Conservation (phyloP, 2,797 vertebrate species). For the Xyrichtys novacula region DNA sequence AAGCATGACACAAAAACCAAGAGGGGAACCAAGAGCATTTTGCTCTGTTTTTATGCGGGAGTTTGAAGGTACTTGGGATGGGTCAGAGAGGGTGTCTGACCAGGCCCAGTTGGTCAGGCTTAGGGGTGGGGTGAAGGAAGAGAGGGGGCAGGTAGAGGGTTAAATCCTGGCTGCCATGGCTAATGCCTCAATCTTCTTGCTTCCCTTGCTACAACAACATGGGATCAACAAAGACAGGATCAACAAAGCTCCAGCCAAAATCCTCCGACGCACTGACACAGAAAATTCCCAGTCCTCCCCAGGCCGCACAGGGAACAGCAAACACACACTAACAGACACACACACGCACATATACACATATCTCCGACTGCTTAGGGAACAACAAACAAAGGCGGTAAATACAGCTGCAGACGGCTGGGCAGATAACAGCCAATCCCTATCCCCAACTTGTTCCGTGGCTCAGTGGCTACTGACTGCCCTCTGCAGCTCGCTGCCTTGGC, state of each 20-base stretch:
- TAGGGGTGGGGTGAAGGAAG: constrained; percentile 51
- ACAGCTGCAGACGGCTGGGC: constrained; percentile 91
- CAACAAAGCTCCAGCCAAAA: constrained; percentile 93
- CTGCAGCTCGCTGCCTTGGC: constrained; percentile 76
- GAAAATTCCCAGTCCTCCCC: constrained; percentile 92
- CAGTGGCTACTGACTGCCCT: constrained; percentile 80
- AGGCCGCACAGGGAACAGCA: constrained; percentile 91
- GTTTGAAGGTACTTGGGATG: constrained; percentile 62
- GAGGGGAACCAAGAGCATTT: constrained; percentile 74
- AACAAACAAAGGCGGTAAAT: constrained; percentile 91
- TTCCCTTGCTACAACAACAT: constrained; percentile 86
- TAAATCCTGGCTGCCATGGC: constrained; percentile 87
- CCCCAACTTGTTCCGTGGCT: constrained; percentile 79
- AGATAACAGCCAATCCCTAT: constrained; percentile 84
- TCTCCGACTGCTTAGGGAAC: constrained; percentile 81
- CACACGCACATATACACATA: constrained; percentile 58
- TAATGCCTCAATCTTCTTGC: constrained; percentile 87
- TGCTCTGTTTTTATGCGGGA: constrained; percentile 65
- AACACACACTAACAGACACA: constrained; percentile 69
- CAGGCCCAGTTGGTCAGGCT: constrained; percentile 56
- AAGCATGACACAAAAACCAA: constrained; percentile 84
- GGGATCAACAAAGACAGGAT: constrained; percentile 89
- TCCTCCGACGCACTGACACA: constrained; percentile 95
- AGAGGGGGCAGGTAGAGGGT: constrained; percentile 75
- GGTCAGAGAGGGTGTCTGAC: constrained; percentile 65